phyloP scores from a whole-genome alignment of 1,140 invertebrate genomes.

The Hyposmocoma kahamanoa region DNA sequence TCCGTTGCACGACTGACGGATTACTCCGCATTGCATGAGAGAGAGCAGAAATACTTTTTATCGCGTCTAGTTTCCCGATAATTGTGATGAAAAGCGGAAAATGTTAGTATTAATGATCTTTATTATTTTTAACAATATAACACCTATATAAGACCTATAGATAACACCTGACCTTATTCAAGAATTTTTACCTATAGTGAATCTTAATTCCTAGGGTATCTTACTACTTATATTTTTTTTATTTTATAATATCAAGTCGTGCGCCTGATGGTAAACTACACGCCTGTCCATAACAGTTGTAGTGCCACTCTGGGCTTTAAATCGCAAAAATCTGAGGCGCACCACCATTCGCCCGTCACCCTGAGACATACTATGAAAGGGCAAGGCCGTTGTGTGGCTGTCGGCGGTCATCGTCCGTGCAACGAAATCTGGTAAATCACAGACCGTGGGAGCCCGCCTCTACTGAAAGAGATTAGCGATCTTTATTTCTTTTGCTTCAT shows the following conservation, averaged over 20 bases:
- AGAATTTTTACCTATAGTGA: neutral
- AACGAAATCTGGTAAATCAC: no score
- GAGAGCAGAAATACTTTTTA: slow-evolving; percentile 18
- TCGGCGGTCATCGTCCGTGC: no score
- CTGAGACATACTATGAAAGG: no score
- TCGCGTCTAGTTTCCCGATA: slow-evolving; percentile 16
- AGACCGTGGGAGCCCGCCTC: no score
- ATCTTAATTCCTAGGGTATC: neutral
- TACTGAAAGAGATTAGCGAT: no score
- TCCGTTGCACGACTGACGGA: slow-evolving; percentile 28
- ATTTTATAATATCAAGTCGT: neutral
- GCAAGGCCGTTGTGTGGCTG: no score
- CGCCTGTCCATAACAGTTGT: no score
- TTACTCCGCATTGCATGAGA: slow-evolving; percentile 29
- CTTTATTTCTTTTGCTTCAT: no score
- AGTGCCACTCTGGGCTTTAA: no score
- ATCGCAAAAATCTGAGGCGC: no score
- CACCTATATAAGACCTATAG: neutral
- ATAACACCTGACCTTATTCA: neutral
- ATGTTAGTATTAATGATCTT: slow-evolving; percentile 6
- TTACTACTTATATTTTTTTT: neutral
- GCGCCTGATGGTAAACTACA: neutral
- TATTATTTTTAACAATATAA: slow-evolving; percentile 6
- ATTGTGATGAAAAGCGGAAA: slow-evolving; percentile 13
- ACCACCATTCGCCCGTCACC: no score